Conservation (phyloP, 2,113 vertebrate species). For the Heteronetta atricapilla region DNA sequence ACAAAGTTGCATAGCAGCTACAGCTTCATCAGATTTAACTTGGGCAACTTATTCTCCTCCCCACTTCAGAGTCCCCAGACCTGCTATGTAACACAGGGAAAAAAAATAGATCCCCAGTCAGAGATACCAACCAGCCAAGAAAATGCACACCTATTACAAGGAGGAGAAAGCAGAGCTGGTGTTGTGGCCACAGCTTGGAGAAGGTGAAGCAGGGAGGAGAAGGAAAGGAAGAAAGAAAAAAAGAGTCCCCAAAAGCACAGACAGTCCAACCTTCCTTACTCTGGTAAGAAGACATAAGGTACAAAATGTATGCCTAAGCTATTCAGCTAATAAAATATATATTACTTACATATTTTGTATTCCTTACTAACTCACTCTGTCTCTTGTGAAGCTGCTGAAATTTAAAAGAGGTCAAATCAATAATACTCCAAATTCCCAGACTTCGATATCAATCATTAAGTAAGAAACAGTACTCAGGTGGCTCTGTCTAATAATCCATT, state of each 20-base stretch:
- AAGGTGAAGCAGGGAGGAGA: constrained; percentile 32
- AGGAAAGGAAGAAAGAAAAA: constrained; percentile 50
- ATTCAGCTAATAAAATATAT: constrained; percentile 64
- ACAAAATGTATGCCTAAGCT: constrained; percentile 55
- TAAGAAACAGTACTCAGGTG: constrained; percentile 16
- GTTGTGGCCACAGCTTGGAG: constrained; percentile 68
- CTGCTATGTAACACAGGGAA: background rate
- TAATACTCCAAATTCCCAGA: constrained; percentile 50
- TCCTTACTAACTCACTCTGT: constrained; percentile 74
- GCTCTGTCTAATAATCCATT: background rate
- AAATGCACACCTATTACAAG: constrained; percentile 74
- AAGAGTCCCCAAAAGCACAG: constrained; percentile 74
- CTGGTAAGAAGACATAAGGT: constrained; percentile 58
- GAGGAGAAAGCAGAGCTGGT: constrained; percentile 69
- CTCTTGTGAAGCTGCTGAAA: constrained; percentile 74
- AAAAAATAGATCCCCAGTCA: constrained; percentile 29
- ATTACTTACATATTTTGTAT: constrained; percentile 62
- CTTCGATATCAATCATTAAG: constrained; percentile 26
- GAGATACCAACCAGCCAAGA: constrained; percentile 78
- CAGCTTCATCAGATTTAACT: background rate
- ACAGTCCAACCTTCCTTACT: constrained; percentile 66
- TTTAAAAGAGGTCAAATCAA: constrained; percentile 75
- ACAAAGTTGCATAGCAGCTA: background rate
- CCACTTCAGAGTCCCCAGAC: background rate
- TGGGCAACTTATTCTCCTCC: background rate